Evolutionary conservation across 1,140 invertebrate species (phyloP).

Genomic region (Aricia agestis): DNA sequence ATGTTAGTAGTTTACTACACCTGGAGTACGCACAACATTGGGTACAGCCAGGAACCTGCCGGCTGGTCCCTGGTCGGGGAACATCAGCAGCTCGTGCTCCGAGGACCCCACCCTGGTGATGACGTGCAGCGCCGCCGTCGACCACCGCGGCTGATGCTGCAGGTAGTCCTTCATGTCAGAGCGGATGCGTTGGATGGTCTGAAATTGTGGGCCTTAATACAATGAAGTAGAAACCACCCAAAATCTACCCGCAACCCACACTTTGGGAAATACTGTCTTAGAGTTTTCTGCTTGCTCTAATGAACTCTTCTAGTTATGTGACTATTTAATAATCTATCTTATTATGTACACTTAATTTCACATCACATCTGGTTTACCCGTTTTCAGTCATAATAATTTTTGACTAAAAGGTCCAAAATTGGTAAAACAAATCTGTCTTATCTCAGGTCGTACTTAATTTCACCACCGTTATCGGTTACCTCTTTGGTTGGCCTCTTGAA

Average conservation of each 20-base stretch:
- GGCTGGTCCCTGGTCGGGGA: slow-evolving; percentile 50
- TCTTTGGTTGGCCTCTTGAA: slow-evolving; percentile 43
- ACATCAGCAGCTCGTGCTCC: slow-evolving; percentile 48
- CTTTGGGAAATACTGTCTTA: too few relatives aligned
- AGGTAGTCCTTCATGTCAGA: slow-evolving; percentile 58
- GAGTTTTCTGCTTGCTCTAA: too few relatives aligned
- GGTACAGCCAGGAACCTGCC: slow-evolving; percentile 53
- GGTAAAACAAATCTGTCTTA: too few relatives aligned
- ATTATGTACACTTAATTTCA: too few relatives aligned
- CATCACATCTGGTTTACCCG: too few relatives aligned
- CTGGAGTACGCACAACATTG: slow-evolving; percentile 45
- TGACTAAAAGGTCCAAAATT: too few relatives aligned
- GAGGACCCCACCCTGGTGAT: slow-evolving; percentile 33
- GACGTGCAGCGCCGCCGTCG: slow-evolving; percentile 43
- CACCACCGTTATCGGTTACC: too few relatives aligned
- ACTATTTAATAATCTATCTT: too few relatives aligned
- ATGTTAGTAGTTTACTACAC: slow-evolving; percentile 20
- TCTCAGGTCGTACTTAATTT: too few relatives aligned
- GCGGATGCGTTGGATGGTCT: slow-evolving; percentile 49
- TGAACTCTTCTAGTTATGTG: too few relatives aligned
- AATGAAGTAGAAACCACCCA: not conserved
- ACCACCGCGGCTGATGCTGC: slow-evolving; percentile 53
- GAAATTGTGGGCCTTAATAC: slow-evolving; percentile 3
- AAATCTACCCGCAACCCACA: too few relatives aligned
- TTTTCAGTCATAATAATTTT: too few relatives aligned